Evolutionary conservation across 1,140 invertebrate species (phyloP).

Genomic region (Daktulosphaira vitifoliae): DNA sequence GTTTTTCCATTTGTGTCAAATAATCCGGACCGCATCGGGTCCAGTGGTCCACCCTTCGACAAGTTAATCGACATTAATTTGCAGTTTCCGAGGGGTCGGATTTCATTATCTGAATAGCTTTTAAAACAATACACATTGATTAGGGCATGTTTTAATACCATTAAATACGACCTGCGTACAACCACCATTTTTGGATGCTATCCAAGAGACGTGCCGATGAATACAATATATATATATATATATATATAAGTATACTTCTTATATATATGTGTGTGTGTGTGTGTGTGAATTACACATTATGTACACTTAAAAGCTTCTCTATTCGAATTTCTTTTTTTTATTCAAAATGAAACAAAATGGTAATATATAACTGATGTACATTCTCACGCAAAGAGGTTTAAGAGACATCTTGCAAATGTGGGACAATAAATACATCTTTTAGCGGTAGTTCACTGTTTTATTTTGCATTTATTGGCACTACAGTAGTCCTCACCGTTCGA

Average conservation of each 20-base stretch:
- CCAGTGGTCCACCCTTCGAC: not conserved
- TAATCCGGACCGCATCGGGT: no score
- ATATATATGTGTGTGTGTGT: no score
- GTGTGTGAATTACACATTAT: no score
- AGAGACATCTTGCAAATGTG: not conserved
- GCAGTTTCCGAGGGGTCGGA: conserved; percentile 18
- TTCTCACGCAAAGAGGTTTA: no score
- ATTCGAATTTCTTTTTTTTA: no score
- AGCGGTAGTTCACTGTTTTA: not conserved
- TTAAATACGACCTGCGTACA: conserved; percentile 12
- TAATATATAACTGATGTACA: no score
- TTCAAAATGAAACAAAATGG: no score
- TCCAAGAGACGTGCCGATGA: conserved; percentile 1
- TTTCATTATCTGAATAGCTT: conserved; percentile 30
- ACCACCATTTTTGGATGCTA: not conserved
- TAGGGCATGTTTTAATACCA: conserved; percentile 23
- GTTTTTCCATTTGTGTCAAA: no score
- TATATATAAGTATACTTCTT: no score
- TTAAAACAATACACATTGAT: conserved; percentile 31
- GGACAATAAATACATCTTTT: conserved; percentile 14
- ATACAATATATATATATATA: no score
- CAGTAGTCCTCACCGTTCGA: not conserved
- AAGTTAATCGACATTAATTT: conserved; percentile 30
- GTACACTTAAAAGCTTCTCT: no score
- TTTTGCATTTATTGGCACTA: not conserved